Base-by-base conservation (phyloP, 2,113 vertebrate species). In the Aix galericulata region DNA sequence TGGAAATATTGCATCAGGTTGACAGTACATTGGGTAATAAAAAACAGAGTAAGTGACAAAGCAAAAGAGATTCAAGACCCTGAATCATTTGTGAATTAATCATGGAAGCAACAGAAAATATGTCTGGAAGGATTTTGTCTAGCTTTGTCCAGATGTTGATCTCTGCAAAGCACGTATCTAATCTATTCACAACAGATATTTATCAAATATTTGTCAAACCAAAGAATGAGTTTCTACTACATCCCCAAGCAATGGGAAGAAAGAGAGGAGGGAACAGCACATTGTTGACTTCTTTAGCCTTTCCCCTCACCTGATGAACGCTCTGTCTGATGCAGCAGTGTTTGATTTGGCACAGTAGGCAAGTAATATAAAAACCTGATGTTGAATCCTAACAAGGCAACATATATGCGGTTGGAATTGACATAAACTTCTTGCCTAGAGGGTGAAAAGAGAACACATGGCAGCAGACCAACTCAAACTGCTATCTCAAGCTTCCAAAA, bases 21-120 rank as follows among this genome's bases (percentile, higher is more conserved):
- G 73, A 36, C 36, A 63, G 34, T 46, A 53, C 23, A 15, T 32
- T 44, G 52, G 12, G 21, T 53, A 75, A 83, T n/a, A 92, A 81
- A 53, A 15, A 83, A 73, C 73, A 92, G 55, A 64, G 88, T 34
- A 79, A 83, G 88, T 72, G 73, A 90, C 53, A 91, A 78, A 88
- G 80, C 64, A 82, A 36, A 90, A 52, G 5, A 26, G 17, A 91
- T 13, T 36, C 23, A 56, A 72, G 22, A 11, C 53, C 50, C 58
- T 84, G 86, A 71, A 68, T 68, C 69, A 82, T 12, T 8, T 78
- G 38, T 38, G 38, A 87, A 50, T 75, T 73, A 91, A 4, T 15
- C 83, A 38, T 1, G 5, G 69, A 64, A 74, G 16, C 7, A 86
- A 48, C 27, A 81, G 38, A 74, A 92, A 75, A 91, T 7, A 79